Percentiles rank a stretch among this genome's conserved stretches.
Conservation (phyloP, 2,888 invertebrate genomes). For the Polia nebulosa region DNA sequence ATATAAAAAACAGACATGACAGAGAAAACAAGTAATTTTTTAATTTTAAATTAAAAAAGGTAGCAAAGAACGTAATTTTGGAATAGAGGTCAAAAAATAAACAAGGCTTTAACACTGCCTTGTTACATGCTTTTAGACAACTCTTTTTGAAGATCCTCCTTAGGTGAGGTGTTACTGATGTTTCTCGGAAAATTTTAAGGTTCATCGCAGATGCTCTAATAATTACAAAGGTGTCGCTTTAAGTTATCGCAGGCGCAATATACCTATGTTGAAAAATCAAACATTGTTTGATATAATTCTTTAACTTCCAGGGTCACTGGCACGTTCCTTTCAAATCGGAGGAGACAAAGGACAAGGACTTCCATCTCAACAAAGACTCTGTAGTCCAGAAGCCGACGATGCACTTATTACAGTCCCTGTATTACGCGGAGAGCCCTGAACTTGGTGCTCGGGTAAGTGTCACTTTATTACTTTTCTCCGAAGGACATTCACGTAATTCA, state of each 20-base stretch:
- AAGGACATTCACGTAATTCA: neutral
- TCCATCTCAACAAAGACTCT: conserved; percentile 68
- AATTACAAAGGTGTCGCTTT: neutral
- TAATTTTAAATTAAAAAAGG: no score
- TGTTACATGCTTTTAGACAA: no score
- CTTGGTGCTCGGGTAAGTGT: conserved; percentile 73
- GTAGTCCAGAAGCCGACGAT: conserved; percentile 77
- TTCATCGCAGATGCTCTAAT: no score
- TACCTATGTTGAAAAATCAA: neutral
- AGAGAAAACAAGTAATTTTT: no score
- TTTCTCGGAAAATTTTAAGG: no score
- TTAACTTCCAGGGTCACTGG: conserved; percentile 76
- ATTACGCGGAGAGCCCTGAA: conserved; percentile 70
- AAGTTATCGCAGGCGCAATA: neutral
- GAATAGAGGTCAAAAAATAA: no score
- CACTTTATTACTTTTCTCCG: neutral
- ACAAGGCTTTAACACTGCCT: no score
- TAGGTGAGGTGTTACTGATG: no score
- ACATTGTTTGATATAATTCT: neutral
- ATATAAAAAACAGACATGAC: no score
- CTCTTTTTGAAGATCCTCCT: neutral
- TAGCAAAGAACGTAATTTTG: no score
- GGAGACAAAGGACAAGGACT: conserved; percentile 73
- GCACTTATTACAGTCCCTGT: conserved; percentile 71
- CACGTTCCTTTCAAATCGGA: conserved; percentile 74